These are phyloP conservation scores for Lepidurus couesii DNA, from an alignment of 1,140 invertebrate species.

Conservation along the genomic window DNA sequence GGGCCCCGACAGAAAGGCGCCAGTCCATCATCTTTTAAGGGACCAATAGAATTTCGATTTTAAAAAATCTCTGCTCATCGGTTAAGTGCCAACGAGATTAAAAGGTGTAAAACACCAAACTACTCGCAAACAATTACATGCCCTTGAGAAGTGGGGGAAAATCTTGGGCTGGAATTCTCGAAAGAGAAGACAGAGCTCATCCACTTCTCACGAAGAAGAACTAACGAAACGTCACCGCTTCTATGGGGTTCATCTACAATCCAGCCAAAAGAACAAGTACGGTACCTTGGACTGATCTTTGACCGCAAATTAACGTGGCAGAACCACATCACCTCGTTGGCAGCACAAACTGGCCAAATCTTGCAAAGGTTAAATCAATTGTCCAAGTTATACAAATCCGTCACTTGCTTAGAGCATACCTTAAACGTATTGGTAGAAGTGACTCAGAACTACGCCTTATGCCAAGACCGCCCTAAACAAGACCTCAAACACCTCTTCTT, in stretches of 20 bases:
- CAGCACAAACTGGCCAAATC: background rate
- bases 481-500: background rate
- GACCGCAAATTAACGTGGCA: constrained; percentile 26
- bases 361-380: background rate
- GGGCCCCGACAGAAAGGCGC: too few species aligned
- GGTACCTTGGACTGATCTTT: constrained; percentile 23
- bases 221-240: background rate
- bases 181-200: constrained; percentile 23
- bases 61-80: too few species aligned
- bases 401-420: background rate
- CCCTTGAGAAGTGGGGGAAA: constrained; percentile 17
- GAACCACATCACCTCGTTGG: constrained; percentile 16
- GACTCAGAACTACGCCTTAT: background rate
- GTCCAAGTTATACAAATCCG: background rate
- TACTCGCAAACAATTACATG: background rate
- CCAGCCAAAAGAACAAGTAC: constrained; percentile 23
- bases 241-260: background rate
- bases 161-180: background rate
- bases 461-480: background rate
- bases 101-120: constrained; percentile 22
- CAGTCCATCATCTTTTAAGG: too few species aligned
- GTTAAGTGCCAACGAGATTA: too few species aligned
- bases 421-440: background rate
- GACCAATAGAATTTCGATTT: too few species aligned
- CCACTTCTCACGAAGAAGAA: constrained; percentile 5